Evolutionary conservation across 2,797 vertebrate species (phyloP).

Genomic region (Arrhamphus sclerolepis): DNA sequence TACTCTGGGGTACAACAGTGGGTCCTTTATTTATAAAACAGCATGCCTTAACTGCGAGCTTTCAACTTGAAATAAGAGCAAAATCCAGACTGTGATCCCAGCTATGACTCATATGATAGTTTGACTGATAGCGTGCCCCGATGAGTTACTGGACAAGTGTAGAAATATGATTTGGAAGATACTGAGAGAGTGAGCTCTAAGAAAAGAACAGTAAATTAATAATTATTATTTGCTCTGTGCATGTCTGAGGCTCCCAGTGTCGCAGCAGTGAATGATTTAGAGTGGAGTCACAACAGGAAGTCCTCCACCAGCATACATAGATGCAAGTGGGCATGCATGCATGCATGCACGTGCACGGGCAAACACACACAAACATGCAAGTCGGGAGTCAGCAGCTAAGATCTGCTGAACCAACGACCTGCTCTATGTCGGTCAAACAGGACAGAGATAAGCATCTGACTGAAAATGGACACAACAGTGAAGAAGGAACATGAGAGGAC

Average conservation of each 20-base stretch:
- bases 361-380: conserved; percentile 38
- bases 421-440: conserved; percentile 20
- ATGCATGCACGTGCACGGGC: conserved; percentile 20
- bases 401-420: conserved; percentile 71
- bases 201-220: background rate
- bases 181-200: background rate
- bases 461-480: conserved; percentile 32
- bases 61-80: no score
- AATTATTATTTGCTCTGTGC: background rate
- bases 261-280: background rate
- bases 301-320: conserved; percentile 16
- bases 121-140: background rate
- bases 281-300: conserved; percentile 44
- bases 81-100: no score
- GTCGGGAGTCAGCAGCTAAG: conserved; percentile 67
- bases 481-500: conserved; percentile 21
- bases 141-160: background rate
- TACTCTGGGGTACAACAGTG: no score
- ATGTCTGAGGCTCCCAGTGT: conserved; percentile 6
- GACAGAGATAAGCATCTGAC: conserved; percentile 57
- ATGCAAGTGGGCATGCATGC: conserved; percentile 38
- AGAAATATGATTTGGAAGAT: background rate
- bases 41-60: no score
- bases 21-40: no score
- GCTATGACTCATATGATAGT: no score